Evolutionary conservation across 2,888 invertebrate genomes (phyloP), one percentile per base, ranked within the genome.

Genomic region (Leuctra nigra): DNA sequence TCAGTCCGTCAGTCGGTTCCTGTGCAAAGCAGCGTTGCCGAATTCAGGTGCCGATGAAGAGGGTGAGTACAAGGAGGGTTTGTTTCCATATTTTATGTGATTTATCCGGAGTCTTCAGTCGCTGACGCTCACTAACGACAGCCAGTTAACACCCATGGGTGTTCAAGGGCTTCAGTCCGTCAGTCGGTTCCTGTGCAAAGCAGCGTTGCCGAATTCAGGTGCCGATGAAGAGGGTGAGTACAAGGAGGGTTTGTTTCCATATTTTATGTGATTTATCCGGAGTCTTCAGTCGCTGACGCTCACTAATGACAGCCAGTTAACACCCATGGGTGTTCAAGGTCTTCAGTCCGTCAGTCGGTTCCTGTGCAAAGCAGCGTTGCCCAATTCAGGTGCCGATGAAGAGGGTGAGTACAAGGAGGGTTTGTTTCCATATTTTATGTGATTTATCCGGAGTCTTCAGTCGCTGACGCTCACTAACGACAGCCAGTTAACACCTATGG

Each of bases 381-480:
- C 76, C 9, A 69, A 71, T 4, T 73, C 75, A 7, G 73, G 75
- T 18, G 78, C 78, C n/a, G n/a, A n/a, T n/a, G n/a, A n/a, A n/a
- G n/a, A n/a, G n/a, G n/a, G n/a, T n/a, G n/a, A n/a, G n/a, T n/a
- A n/a, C n/a, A n/a, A n/a, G n/a, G n/a, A n/a, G n/a, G n/a, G n/a
- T n/a, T n/a, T n/a, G n/a, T n/a, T n/a, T n/a, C n/a, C n/a, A n/a
- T n/a, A n/a, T n/a, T n/a, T n/a, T n/a, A n/a, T n/a, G n/a, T n/a
- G n/a, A n/a, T n/a, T 81, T 44, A 72, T 82, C 1, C n/a, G n/a
- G n/a, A n/a, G n/a, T 53, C 72, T 83, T 33, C 81, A 80, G 39
- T 77, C 80, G 1, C 68, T 82, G 57, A 79, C 80, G 39, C 69
- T 83, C 22, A 75, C 81, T 2, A 79, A 79, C 68, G 80, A 82